Evolutionary conservation across 2,888 invertebrate species (phyloP).

Genomic region (Lasioglossum vierecki): DNA sequence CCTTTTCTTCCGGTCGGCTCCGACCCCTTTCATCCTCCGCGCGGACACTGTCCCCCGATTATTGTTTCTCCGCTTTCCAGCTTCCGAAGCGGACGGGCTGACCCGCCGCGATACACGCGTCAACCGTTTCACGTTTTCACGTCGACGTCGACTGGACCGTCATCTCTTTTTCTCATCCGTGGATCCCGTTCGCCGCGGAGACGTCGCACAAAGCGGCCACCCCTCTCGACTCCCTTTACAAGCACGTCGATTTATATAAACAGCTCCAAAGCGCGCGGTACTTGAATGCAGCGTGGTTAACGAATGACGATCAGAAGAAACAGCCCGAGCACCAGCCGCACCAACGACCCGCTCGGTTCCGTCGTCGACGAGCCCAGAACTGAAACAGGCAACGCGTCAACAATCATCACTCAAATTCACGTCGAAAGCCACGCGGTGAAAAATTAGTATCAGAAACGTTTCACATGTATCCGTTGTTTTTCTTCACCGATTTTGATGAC

Average conservation of each 20-base stretch:
- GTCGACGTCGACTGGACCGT: background rate
- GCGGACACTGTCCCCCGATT: background rate
- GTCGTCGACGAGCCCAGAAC: slow-evolving; percentile 71
- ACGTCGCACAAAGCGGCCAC: slow-evolving; percentile 57
- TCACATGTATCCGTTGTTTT: too few species aligned
- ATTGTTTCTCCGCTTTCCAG: slow-evolving; percentile 13
- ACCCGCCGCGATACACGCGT: background rate
- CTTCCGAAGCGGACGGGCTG: background rate
- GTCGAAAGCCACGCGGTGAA: too few species aligned
- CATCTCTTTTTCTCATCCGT: background rate
- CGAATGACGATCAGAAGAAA: slow-evolving; percentile 74
- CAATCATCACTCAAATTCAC: background rate
- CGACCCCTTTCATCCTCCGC: background rate
- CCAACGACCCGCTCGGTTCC: slow-evolving; percentile 53
- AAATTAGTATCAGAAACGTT: too few species aligned
- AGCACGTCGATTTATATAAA: slow-evolving; percentile 80
- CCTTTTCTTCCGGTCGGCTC: background rate
- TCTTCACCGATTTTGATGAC: too few species aligned
- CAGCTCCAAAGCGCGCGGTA: slow-evolving; percentile 79
- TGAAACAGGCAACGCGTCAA: slow-evolving; percentile 51
- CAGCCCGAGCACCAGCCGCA: slow-evolving; percentile 72
- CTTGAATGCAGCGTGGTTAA: slow-evolving; percentile 71
- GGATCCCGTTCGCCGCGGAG: slow-evolving; percentile 40
- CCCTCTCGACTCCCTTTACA: slow-evolving; percentile 66
- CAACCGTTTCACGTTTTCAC: background rate